phyloP scores from a whole-genome alignment of 2,113 vertebrate genomes.

The Phaethon lepturus region DNA sequence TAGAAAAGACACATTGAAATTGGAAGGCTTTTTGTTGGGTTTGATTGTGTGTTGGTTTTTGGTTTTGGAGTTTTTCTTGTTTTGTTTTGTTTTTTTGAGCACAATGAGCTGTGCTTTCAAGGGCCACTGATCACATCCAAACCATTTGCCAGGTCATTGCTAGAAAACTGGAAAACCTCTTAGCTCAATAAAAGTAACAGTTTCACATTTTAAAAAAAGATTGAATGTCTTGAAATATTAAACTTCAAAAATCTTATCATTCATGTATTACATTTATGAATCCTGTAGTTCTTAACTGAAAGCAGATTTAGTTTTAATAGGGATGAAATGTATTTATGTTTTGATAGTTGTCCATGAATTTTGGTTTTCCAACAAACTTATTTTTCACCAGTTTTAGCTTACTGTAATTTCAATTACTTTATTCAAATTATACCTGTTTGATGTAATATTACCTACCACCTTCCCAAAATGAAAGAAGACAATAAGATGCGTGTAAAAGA shows the following conservation, averaged over 20 bases:
- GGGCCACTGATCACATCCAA: background rate
- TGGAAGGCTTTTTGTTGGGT: fast-evolving
- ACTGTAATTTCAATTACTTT: background rate
- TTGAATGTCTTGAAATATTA: background rate
- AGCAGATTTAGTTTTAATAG: background rate
- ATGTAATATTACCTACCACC: background rate
- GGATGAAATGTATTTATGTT: background rate
- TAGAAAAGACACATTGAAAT: background rate
- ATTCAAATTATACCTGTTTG: background rate
- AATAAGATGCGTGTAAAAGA: background rate
- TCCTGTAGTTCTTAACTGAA: background rate
- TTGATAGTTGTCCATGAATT: background rate
- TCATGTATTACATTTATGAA: background rate
- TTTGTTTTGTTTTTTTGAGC: background rate
- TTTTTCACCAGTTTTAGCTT: background rate
- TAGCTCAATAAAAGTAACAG: background rate
- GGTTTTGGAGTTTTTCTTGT: background rate
- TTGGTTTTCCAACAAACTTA: background rate
- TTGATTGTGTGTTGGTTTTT: background rate
- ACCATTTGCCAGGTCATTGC: background rate
- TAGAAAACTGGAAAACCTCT: background rate
- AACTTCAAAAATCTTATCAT: background rate
- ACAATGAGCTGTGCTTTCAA: background rate
- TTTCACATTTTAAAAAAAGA: background rate
- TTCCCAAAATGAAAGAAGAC: background rate